Evolutionary conservation across 2,888 invertebrate genomes (phyloP), one percentile per base, ranked within the genome.

Genomic region (Nematopogon swammerdamellus): DNA sequence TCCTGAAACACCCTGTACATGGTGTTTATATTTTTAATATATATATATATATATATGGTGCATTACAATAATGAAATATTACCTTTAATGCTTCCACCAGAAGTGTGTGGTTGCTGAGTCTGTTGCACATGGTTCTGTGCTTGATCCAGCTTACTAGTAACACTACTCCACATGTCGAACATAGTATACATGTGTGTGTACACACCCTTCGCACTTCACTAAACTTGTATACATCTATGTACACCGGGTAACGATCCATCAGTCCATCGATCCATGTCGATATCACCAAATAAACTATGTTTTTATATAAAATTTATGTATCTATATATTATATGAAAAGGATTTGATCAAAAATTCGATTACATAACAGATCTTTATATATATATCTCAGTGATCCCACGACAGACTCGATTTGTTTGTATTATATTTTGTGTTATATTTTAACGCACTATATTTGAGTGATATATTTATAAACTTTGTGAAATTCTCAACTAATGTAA

Each of bases 1-100:
- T 25, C 8, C 25, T 25, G 25, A 25, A n/a, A 4, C 25, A 25
- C 25, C 25, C 8, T 6, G 25, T 25, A 25, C 8, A 25, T 8
- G 25, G 25, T 25, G 8, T 4, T 25, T 25, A 8, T 25, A 25
- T 4, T 25, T 25, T 6, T 25, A 25, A 25, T 25, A 25, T 25
- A 25, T 4, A 6, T 4, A 25, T 25, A 25, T 25, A 25, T 25
- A 25, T 6, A 25, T 8, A 25, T 8, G 11, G 36, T 36, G 36
- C 36, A 36, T 6, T 36, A 36, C 8, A 6, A 36, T n/a, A 36
- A 14, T 36, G 36, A 61, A 66, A 67, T 71, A 70, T 81, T 87
- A 89, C 89, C 89, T 89, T 89, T 89, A 76, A 89, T 89, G 69
- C 88, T 89, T 79, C 89, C 89, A 74, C 88, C 88, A 68, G 88